Evolutionary conservation across 2,888 invertebrate genomes (phyloP), one percentile per base, ranked within the genome.

Genomic region (Cheilosia vernalis): DNA sequence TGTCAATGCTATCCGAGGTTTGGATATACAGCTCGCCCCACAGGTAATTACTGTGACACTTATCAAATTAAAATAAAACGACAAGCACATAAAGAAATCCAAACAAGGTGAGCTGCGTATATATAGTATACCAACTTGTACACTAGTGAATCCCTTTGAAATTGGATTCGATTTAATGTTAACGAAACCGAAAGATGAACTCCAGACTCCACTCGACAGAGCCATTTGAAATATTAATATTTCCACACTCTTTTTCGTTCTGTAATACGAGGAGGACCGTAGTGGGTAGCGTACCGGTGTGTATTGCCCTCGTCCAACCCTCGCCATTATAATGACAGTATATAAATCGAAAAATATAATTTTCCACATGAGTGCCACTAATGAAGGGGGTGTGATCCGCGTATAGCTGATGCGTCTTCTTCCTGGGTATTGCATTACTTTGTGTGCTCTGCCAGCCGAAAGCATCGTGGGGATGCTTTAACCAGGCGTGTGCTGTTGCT

Each of bases 301-400:
- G 69, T 58, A 53, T 47, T 58, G 33, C 47, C 21, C 49, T 61
- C 64, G 49, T 76, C 55, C 74, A 85, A 76, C 81, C 80, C 76
- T 51, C 76, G 56, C 70, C 30, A 66, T 78, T 66, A 80, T 67
- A 72, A 85, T 85, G 85, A 85, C 85, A 85, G 85, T 85, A 85
- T 85, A 85, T 85, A 85, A 85, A 85, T 80, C 85, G 85, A 85
- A 85, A 85, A 85, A 85, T 85, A 85, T 85, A 85, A 85, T 85
- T 85, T 85, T 85, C 85, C 80, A 85, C 85, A 81, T 85, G 85
- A 85, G 70, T 56, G 85, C 76, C 66, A 66, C 67, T 85, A 72
- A 77, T 72, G 72, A 80, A 73, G 76, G 85, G 80, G 85, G 85
- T 80, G 85, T 77, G 85, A 85, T 76, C 74, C 58, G 51, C 73